Conservation (phyloP, 2,797 vertebrate species). For the Rallus crepitans region DNA sequence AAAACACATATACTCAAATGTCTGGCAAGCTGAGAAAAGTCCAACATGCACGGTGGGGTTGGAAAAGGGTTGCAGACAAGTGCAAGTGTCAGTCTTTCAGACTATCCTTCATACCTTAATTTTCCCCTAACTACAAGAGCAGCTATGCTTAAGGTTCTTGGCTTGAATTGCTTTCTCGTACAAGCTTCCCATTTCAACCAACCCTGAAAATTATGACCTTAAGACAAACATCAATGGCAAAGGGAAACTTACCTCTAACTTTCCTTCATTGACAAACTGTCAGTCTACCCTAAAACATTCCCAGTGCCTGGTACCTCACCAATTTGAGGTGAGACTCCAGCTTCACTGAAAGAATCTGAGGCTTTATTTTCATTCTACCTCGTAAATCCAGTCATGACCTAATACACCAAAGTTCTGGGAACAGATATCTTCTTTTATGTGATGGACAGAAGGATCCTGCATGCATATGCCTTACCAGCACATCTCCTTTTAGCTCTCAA, state of each 20-base stretch:
- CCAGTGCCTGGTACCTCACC: neutral
- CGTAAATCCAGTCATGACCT: neutral
- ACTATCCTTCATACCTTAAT: neutral
- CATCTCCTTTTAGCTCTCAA: neutral
- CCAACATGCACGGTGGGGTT: fast-evolving
- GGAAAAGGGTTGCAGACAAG: neutral
- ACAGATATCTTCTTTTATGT: neutral
- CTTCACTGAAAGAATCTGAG: neutral
- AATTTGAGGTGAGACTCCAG: neutral
- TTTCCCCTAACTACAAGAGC: neutral
- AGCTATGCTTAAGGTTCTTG: neutral
- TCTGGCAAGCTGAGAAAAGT: neutral
- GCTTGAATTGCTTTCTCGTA: neutral
- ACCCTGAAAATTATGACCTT: neutral
- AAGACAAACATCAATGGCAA: neutral
- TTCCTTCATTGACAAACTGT: neutral
- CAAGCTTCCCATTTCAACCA: neutral
- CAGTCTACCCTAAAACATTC: neutral
- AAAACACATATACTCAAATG: fast-evolving
- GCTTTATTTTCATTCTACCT: neutral
- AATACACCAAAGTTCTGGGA: neutral
- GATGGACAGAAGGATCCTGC: neutral
- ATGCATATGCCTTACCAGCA: neutral
- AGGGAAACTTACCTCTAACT: neutral
- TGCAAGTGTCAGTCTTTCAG: neutral